A percentile compares a stretch with the other conserved stretches of the same genome.
Conservation (phyloP, 2,797 vertebrate genomes). For the Manis pentadactyla region DNA sequence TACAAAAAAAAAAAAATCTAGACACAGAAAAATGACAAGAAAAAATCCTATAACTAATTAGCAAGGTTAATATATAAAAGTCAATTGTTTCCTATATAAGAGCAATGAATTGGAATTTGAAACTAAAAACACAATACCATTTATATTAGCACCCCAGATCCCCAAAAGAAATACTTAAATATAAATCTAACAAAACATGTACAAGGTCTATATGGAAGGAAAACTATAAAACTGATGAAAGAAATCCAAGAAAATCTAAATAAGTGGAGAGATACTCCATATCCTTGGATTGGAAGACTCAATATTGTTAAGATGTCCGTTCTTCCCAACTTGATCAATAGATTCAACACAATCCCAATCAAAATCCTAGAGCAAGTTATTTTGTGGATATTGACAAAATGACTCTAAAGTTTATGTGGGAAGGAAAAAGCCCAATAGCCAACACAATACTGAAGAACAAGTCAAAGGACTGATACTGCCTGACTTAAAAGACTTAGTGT, state of each 20-base stretch:
- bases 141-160: not conserved
- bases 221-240: not conserved
- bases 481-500: not conserved
- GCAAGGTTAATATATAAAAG: not conserved
- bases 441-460: not conserved
- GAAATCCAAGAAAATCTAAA: not conserved
- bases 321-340: not conserved
- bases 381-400: not conserved
- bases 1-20: not conserved
- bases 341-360: not conserved
- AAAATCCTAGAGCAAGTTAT: not conserved
- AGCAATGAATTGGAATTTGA: slow-evolving; percentile 31
- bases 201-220: not conserved
- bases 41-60: not conserved
- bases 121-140: not conserved
- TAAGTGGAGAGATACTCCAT: not conserved
- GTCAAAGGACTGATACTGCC: not conserved
- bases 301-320: not conserved
- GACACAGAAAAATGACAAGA: not conserved
- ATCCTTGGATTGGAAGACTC: not conserved
- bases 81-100: not conserved
- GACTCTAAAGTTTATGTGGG: not conserved
- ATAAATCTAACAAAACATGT: not conserved
- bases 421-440: not conserved
- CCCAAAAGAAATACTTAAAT: not conserved